A percentile compares a stretch with the other conserved stretches of the same genome.
phyloP scores from a whole-genome alignment of 2,113 vertebrate species.

The Oceanodroma tethys region DNA sequence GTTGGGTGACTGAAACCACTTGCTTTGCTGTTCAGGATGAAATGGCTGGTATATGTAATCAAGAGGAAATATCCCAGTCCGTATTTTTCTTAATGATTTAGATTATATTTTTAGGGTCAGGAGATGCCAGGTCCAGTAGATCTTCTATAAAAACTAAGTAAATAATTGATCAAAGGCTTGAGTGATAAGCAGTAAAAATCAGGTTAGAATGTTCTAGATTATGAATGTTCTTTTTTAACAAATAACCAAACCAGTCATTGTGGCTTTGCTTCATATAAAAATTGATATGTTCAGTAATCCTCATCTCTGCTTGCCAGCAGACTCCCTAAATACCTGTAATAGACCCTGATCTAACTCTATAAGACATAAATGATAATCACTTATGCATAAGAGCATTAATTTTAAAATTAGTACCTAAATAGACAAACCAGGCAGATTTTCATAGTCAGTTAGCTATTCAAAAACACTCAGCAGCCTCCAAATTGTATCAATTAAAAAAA shows the following conservation, averaged over 20 bases:
- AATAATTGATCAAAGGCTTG: not conserved
- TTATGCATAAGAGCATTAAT: not conserved
- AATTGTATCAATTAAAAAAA: not conserved
- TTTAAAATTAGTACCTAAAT: not conserved
- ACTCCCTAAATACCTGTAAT: not conserved
- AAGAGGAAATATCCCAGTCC: not conserved
- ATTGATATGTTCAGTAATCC: not conserved
- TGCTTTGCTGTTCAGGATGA: not conserved
- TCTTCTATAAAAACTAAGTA: not conserved
- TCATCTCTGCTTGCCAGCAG: not conserved
- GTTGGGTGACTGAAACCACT: not conserved
- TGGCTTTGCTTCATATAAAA: not conserved
- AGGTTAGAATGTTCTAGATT: not conserved
- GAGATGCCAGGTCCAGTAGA: not conserved
- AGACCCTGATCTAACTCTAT: not conserved
- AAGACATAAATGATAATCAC: not conserved
- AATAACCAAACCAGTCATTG: not conserved
- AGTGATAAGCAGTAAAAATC: not conserved
- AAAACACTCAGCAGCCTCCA: not conserved
- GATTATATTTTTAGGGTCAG: not conserved
- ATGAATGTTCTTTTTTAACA: not conserved
- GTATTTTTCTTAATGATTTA: not conserved
- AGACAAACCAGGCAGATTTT: not conserved
- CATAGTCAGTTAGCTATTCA: not conserved
- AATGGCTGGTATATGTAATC: not conserved